Base-by-base conservation (phyloP, 1,140 invertebrate genomes). In the Lepidurus apus region DNA sequence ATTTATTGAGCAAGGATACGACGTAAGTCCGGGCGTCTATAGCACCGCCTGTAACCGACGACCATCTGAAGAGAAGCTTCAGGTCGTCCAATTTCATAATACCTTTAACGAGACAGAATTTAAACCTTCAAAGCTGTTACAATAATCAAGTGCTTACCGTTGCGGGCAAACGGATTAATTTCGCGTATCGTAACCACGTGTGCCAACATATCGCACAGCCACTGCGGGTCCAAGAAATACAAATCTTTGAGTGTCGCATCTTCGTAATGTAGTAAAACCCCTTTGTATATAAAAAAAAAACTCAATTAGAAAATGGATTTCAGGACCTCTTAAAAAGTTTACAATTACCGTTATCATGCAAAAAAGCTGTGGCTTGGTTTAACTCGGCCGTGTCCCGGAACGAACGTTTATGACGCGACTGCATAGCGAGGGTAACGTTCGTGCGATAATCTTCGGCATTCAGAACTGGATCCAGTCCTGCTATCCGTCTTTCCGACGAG, bases 161-260 rank as follows among this genome's bases (percentile, higher is more conserved):
- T 95, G 80, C 91, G 89, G 1, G 94, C 95, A 85, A 98, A 98
- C 0, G 95, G 95, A 87, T 98, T 98, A 65, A 98, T 97, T 86
- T 98, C 96, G 9, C 95, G 85, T 34, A 98, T 95, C 0, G 96
- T 97, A 9, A 99, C 94, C 0, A 98, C 95, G 85, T 96, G 94
- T 0, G 96, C 96, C 13, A 99, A 85, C 90, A 98, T 95, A 85
- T 99, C 97, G 87, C 96, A 99, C 6, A 99, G 88, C 97, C 97
- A 99, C 84, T 99, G 97, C 0, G 97, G 97, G 86, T 98, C 95
- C 17, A 99, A 86, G 84, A 98, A 98, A 84, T 95, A 95, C 42
- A 98, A 87, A 87, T 99, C 96, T 83, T 95, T 94, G 0, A 99
- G 86, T 0, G 95, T 95, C 1, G 95, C 93, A 86, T 99, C 98